phyloP scores from a whole-genome alignment of 2,888 invertebrate genomes.

The Psylliodes chrysocephalus region DNA sequence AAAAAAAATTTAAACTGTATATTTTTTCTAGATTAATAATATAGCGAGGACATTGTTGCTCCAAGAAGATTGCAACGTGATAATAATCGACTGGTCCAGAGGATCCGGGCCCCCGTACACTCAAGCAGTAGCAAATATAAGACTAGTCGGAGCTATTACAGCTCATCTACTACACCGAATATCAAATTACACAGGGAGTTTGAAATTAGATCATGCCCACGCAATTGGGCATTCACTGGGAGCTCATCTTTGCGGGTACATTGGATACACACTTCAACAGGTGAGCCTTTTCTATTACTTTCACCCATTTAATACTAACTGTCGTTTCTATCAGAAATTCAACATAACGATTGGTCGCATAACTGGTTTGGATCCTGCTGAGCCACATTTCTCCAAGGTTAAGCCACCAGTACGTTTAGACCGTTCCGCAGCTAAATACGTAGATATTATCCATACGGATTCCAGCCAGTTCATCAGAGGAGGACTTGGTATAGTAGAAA shows the following conservation, averaged over 20 bases:
- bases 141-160: conserved; percentile 85
- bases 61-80: conserved; percentile 77
- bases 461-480: conserved; percentile 80
- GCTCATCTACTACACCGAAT: conserved; percentile 73
- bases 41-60: conserved; percentile 79
- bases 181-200: conserved; percentile 60
- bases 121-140: conserved; percentile 91
- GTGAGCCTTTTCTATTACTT: conserved; percentile 55
- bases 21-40: conserved; percentile 74
- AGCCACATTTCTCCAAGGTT: conserved; percentile 88
- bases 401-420: conserved; percentile 85
- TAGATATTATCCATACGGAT: conserved; percentile 92
- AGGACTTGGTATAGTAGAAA: conserved; percentile 82
- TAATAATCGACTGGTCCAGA: conserved; percentile 86
- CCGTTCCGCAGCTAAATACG: conserved; percentile 85
- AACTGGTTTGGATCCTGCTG: conserved; percentile 91
- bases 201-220: conserved; percentile 76
- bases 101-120: conserved; percentile 90
- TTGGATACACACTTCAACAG: conserved; percentile 79
- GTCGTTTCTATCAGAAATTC: conserved; percentile 67
- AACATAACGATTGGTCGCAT: conserved; percentile 80
- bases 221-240: conserved; percentile 89
- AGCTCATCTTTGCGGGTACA: conserved; percentile 85
- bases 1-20: too few relatives aligned
- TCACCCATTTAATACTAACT: not conserved